Conservation (phyloP, 2,888 invertebrate species). For the Mimumesa dahlbomi region DNA sequence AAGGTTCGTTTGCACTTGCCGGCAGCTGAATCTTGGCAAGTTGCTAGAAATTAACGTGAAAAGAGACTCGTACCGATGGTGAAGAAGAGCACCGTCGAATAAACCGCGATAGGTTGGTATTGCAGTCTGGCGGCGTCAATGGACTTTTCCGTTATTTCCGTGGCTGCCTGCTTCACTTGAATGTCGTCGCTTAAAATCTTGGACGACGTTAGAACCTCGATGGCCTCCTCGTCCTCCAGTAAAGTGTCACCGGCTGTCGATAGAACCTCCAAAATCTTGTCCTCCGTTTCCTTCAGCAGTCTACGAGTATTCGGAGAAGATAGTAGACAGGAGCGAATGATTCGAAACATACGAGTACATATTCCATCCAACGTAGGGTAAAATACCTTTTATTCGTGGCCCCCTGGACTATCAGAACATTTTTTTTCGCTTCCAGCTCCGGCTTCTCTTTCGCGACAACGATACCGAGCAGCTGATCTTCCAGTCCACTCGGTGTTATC, state of each 20-base stretch:
- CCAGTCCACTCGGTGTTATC: conserved; percentile 93
- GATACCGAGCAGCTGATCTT: conserved; percentile 93
- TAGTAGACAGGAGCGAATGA: too few species aligned
- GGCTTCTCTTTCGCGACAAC: conserved; percentile 96
- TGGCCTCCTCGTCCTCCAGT: conserved; percentile 95
- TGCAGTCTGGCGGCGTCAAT: conserved; percentile 92
- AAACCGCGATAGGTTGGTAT: conserved; percentile 94
- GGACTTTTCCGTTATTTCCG: conserved; percentile 93
- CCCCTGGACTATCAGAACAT: conserved; percentile 92
- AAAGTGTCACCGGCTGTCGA: conserved; percentile 89
- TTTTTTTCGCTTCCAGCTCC: conserved; percentile 94
- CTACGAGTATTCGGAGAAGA: too few species aligned
- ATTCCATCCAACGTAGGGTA: neutral
- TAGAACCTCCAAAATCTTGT: conserved; percentile 91
- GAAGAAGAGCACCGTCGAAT: conserved; percentile 95
- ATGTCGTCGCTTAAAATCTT: conserved; percentile 95
- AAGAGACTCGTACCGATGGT: conserved; percentile 87
- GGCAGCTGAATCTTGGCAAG: neutral
- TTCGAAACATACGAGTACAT: too few species aligned
- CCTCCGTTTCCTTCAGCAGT: conserved; percentile 92
- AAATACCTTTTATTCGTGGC: conserved; percentile 88
- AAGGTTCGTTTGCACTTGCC: conserved; percentile 1
- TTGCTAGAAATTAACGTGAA: neutral
- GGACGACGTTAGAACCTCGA: conserved; percentile 91
- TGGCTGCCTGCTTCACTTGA: conserved; percentile 92